A percentile compares a stretch with the other conserved stretches of the same genome.
Evolutionary conservation across 2,888 invertebrate species (phyloP).

Genomic region (Acrobasis repandana): DNA sequence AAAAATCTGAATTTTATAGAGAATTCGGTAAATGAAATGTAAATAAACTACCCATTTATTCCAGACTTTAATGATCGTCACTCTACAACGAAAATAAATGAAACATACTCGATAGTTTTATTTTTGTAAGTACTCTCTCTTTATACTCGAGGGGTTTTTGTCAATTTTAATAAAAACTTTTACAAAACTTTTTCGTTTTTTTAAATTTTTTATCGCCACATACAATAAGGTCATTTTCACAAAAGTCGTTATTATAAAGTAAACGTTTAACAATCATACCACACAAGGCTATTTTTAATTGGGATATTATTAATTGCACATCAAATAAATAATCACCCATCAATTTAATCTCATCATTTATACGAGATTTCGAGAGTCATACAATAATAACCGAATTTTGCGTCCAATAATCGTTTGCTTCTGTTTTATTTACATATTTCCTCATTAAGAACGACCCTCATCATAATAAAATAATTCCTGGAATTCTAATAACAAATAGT

Average conservation of each 20-base stretch:
- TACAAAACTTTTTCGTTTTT: not conserved
- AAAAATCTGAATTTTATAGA: no score
- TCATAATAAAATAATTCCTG: not conserved
- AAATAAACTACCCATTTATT: not conserved
- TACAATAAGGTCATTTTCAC: no score
- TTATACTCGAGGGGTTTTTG: constrained; percentile 35
- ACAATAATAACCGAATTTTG: no score
- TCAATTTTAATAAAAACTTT: constrained; percentile 38
- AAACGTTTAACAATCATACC: no score
- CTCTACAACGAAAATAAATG: constrained; percentile 44
- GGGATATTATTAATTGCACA: no score
- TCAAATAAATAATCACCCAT: no score
- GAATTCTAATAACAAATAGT: not conserved
- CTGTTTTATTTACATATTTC: not conserved
- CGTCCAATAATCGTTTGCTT: no score
- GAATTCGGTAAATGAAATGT: not conserved
- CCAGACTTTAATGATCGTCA: not conserved
- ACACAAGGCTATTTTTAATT: no score
- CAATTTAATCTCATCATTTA: no score
- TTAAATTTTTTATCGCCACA: no score
- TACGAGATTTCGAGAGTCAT: no score
- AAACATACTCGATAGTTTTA: constrained; percentile 39
- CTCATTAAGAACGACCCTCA: not conserved
- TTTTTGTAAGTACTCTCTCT: constrained; percentile 33
- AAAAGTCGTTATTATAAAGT: no score